phyloP scores from a whole-genome alignment of 2,888 invertebrate species.

The Rhingia rostrata region DNA sequence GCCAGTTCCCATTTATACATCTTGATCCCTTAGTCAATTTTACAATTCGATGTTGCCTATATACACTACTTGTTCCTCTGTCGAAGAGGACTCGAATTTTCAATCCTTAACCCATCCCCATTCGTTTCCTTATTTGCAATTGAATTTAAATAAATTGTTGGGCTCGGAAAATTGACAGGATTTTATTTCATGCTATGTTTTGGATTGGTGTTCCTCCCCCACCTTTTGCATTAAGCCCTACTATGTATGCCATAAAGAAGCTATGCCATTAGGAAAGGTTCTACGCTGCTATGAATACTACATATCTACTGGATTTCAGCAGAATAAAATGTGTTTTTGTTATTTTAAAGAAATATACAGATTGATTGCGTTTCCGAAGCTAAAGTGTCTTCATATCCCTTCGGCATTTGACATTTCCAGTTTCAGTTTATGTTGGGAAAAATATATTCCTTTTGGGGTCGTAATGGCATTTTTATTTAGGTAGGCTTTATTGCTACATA shows the following conservation, averaged over 20 bases:
- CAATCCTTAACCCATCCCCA: slow-evolving; percentile 31
- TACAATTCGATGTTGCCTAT: slow-evolving; percentile 14
- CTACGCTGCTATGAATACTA: slow-evolving; percentile 52
- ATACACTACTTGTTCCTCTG: neutral
- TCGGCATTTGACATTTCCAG: slow-evolving; percentile 67
- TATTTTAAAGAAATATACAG: slow-evolving; percentile 65
- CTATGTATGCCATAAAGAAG: slow-evolving; percentile 64
- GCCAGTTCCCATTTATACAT: slow-evolving; percentile 61
- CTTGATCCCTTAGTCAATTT: slow-evolving; percentile 55
- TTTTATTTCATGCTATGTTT: slow-evolving; percentile 66
- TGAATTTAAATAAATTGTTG: slow-evolving; percentile 74
- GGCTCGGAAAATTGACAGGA: slow-evolving; percentile 72
- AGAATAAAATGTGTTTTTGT: slow-evolving; percentile 61
- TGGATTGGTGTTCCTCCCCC: slow-evolving; percentile 15
- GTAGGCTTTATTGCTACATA: slow-evolving; percentile 71
- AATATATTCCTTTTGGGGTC: slow-evolving; percentile 11
- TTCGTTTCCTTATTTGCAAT: slow-evolving; percentile 69
- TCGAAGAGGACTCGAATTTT: slow-evolving; percentile 20
- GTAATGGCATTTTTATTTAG: slow-evolving; percentile 59
- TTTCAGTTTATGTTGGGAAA: slow-evolving; percentile 58
- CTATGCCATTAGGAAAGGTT: slow-evolving; percentile 70
- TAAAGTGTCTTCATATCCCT: slow-evolving; percentile 60
- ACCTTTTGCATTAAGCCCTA: slow-evolving; percentile 24
- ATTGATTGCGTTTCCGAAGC: slow-evolving; percentile 66
- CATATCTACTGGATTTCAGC: slow-evolving; percentile 24